These are phyloP conservation scores for Aphelenchoides fujianensis DNA, from an alignment of 1,140 invertebrate genomes.

Conservation along the genomic window DNA sequence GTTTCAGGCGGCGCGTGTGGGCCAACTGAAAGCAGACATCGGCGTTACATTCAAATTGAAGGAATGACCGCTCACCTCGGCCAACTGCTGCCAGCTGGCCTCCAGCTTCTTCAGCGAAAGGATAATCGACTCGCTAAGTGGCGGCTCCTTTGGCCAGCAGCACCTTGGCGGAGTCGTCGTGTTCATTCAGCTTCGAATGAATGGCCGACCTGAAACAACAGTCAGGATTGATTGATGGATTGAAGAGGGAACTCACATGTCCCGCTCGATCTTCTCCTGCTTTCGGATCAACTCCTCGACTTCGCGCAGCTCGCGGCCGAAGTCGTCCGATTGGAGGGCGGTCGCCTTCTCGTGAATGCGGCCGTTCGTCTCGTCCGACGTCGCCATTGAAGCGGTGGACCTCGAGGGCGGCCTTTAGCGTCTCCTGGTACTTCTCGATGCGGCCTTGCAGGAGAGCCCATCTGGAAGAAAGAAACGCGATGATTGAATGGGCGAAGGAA, in stretches of 20 bases:
- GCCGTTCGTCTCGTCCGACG: conserved; percentile 84
- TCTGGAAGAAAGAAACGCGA: conserved; percentile 57
- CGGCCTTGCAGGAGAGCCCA: conserved; percentile 84
- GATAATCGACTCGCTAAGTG: conserved; percentile 49
- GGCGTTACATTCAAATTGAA: too few species aligned
- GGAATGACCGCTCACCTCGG: too few species aligned
- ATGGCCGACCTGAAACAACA: too few species aligned
- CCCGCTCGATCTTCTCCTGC: conserved; percentile 77
- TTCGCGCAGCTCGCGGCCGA: conserved; percentile 72
- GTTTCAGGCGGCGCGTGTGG: conserved; percentile 31
- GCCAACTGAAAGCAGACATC: too few species aligned
- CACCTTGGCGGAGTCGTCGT: conserved; percentile 55
- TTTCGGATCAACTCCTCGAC: conserved; percentile 76
- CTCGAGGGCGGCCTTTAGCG: conserved; percentile 83
- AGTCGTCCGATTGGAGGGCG: conserved; percentile 74
- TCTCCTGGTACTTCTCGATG: conserved; percentile 76
- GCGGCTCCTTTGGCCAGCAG: conserved; percentile 54
- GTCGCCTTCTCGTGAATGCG: conserved; percentile 76
- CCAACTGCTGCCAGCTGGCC: conserved; percentile 54
- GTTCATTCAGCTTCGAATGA: conserved; percentile 73
- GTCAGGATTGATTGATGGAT: too few species aligned
- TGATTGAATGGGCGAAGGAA: too few species aligned
- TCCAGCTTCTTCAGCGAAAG: conserved; percentile 54
- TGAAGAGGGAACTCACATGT: too few species aligned
- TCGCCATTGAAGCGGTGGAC: conserved; percentile 97